These are phyloP conservation scores for Dendrolimus punctatus DNA, from an alignment of 1,140 invertebrate species.

Conservation along the genomic window DNA sequence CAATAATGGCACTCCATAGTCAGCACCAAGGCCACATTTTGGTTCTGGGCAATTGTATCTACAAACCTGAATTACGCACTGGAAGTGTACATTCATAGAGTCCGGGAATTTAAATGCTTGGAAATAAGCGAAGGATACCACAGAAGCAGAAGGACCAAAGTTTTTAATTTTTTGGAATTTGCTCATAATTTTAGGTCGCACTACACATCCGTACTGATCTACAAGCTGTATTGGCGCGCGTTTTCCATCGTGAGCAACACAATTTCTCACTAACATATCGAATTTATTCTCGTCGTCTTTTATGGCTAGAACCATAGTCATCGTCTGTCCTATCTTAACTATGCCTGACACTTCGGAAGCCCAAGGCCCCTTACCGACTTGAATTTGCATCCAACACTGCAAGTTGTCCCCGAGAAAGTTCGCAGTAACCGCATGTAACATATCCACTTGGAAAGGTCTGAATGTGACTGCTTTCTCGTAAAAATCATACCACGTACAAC, in stretches of 20 bases:
- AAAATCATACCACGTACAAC: constrained; percentile 96
- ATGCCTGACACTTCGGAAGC: constrained; percentile 95
- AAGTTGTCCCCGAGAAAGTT: constrained; percentile 96
- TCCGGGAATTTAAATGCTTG: constrained; percentile 98
- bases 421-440: constrained; percentile 93
- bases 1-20: constrained; percentile 80
- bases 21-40: constrained; percentile 82
- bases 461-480: constrained; percentile 96
- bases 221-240: constrained; percentile 93
- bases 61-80: constrained; percentile 96
- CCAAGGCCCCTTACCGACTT: constrained; percentile 95
- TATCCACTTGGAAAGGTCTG: constrained; percentile 94
- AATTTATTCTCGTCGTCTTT: constrained; percentile 97
- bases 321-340: constrained; percentile 95
- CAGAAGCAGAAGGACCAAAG: constrained; percentile 93
- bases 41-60: constrained; percentile 94
- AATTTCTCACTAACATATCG: constrained; percentile 95
- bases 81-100: constrained; percentile 98
- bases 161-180: constrained; percentile 97
- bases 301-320: constrained; percentile 96
- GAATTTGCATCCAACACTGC: constrained; percentile 97
- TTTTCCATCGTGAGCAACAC: constrained; percentile 95
- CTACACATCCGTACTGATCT: constrained; percentile 93
- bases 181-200: constrained; percentile 94
- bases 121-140: constrained; percentile 96